A percentile compares a stretch with the other conserved stretches of the same genome.
phyloP scores from a whole-genome alignment of 1,140 invertebrate species.

The Pogonognathellus flavescens region DNA sequence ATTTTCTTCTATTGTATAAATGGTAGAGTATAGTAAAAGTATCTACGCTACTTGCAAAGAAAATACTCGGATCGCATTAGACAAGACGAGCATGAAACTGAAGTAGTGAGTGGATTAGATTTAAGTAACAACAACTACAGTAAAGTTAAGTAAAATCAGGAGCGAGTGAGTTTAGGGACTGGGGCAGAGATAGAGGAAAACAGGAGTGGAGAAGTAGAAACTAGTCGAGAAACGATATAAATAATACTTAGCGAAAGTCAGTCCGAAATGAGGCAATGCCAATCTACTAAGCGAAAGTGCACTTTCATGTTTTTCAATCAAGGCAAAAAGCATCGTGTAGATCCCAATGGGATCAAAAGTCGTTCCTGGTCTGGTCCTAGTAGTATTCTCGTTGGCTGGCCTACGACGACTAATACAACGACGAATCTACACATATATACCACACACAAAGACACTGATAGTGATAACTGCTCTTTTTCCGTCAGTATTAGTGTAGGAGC shows the following conservation, averaged over 20 bases:
- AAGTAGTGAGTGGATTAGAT: conserved; percentile 50
- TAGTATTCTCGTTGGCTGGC: not conserved
- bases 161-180: conserved; percentile 30
- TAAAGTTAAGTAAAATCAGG: conserved; percentile 50
- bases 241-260: conserved; percentile 63
- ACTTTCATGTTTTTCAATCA: conserved; percentile 66
- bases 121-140: conserved; percentile 50
- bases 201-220: conserved; percentile 50
- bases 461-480: conserved; percentile 23
- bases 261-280: conserved; percentile 60
- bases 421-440: not conserved
- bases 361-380: conserved; percentile 50
- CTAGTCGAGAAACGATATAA: conserved; percentile 54
- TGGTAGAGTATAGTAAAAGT: not conserved
- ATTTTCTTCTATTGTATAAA: not conserved
- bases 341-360: conserved; percentile 62
- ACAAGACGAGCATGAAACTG: conserved; percentile 39
- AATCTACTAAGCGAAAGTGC: conserved; percentile 63
- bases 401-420: not conserved
- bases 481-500: no score
- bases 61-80: not conserved
- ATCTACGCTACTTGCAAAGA: not conserved
- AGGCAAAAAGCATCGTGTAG: conserved; percentile 63
- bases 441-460: conserved; percentile 2
- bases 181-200: conserved; percentile 25